phyloP scores from a whole-genome alignment of 2,113 vertebrate genomes.

The Dipodomys ordii region DNA sequence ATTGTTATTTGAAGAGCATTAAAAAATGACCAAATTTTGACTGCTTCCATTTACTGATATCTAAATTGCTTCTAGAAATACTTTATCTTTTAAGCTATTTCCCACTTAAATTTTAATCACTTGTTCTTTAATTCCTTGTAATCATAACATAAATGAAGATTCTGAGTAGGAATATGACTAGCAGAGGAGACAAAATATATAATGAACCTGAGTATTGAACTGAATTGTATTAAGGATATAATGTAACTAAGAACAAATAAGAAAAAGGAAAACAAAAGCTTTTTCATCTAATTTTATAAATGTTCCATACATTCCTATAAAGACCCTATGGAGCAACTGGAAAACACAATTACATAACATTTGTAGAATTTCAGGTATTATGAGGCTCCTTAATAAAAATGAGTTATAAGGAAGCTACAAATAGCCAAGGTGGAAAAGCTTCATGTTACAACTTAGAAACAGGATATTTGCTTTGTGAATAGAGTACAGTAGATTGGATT shows the following conservation, averaged over 20 bases:
- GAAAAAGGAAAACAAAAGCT: background rate
- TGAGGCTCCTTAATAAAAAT: background rate
- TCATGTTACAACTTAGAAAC: background rate
- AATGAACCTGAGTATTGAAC: background rate
- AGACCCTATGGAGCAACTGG: background rate
- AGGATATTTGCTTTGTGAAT: constrained; percentile 11
- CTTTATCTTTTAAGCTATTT: background rate
- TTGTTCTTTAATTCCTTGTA: background rate
- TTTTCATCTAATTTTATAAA: background rate
- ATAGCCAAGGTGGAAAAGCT: background rate
- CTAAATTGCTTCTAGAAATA: background rate
- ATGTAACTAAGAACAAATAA: background rate
- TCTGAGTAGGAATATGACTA: background rate
- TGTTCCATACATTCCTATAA: background rate
- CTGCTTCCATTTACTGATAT: background rate
- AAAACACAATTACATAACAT: background rate
- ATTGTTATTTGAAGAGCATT: background rate
- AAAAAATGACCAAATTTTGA: background rate
- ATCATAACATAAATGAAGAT: background rate
- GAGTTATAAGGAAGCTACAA: background rate
- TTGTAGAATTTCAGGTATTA: constrained; percentile 6
- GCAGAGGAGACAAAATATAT: background rate
- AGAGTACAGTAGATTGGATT: background rate
- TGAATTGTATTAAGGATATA: background rate
- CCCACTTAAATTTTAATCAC: background rate